Evolutionary conservation across 2,888 invertebrate species (phyloP), one percentile per base, ranked within the genome.

Genomic region (Cremastobaeus sp.): DNA sequence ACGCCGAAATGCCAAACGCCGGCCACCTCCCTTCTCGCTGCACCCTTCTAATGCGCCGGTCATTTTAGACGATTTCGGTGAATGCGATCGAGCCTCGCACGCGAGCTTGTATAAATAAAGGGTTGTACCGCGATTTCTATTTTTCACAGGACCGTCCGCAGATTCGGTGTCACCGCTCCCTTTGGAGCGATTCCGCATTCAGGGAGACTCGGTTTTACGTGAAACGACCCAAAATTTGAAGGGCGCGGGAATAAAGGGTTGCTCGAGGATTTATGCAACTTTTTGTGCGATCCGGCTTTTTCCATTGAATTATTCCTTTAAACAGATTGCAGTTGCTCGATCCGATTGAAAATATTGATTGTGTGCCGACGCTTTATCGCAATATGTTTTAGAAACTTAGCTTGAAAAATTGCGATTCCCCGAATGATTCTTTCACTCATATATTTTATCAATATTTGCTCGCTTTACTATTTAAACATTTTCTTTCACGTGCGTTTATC

Each of bases 71-170:
- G 69, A 65, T 65, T 59, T 54, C 12, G 39, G 37, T 54, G 66
- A 74, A 71, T 71, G 60, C 74, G 76, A 75, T 69, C 55, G 69
- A 68, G 73, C 48, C 62, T 32, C 62, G 71, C 65, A 70, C 65
- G 74, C 78, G 68, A 39, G 59, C 77, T 80, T 84, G 81, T 81
- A 84, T 83, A 86, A 87, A 87, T 86, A 87, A 87, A 87, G 87
- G 87, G 87, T 87, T 87, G 83, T 37, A 18, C 39, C 52, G 69
- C 62, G 60, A 54, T 60, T 74, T 60, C 74, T 69, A 69, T 69
- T 74, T 74, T 74, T 70, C 64, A 59, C 47, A 34, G 28, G 11
- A 3, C 50, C 50, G 32, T 39, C 34, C 32, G 45, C 32, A 12
- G 59, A 71, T 71, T 74, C 66, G 70, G 66, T 66, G 55, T 54